Evolutionary conservation across 2,797 vertebrate species (phyloP).

Genomic region (Enteromius thamalakanensis): DNA sequence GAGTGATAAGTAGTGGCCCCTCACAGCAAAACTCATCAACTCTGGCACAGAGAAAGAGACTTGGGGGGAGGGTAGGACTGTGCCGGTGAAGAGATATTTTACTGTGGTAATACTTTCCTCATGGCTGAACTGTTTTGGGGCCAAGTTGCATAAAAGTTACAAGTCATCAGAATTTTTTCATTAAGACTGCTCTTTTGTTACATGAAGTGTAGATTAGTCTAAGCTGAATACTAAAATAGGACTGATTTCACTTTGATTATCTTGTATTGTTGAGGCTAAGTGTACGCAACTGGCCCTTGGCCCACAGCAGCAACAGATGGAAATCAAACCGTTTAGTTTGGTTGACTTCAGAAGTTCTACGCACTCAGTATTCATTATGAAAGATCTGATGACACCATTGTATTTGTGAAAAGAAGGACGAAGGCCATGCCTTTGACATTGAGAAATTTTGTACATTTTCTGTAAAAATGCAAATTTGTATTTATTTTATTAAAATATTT

Average conservation of each 20-base stretch:
- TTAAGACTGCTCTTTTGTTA: background rate
- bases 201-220: background rate
- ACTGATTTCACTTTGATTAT: background rate
- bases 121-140: background rate
- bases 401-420: background rate
- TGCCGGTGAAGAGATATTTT: background rate
- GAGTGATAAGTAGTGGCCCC: slow-evolving; percentile 47
- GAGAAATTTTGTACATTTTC: slow-evolving; percentile 34
- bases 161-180: background rate
- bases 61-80: slow-evolving; percentile 27
- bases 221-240: background rate
- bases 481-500: slow-evolving; percentile 49
- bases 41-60: slow-evolving; percentile 27
- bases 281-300: background rate
- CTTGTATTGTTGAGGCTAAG: background rate
- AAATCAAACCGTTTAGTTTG: background rate
- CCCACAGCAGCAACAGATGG: background rate
- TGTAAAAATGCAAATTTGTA: slow-evolving; percentile 41
- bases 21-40: slow-evolving; percentile 31
- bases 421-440: background rate
- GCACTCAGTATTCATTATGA: slow-evolving; percentile 13
- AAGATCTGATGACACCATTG: background rate
- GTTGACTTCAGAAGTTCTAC: slow-evolving; percentile 2
- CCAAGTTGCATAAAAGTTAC: background rate
- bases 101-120: background rate